Evolutionary conservation across 2,113 vertebrate genomes (phyloP), one percentile per base, ranked within the genome.

Genomic region (Donacobius atricapilla): DNA sequence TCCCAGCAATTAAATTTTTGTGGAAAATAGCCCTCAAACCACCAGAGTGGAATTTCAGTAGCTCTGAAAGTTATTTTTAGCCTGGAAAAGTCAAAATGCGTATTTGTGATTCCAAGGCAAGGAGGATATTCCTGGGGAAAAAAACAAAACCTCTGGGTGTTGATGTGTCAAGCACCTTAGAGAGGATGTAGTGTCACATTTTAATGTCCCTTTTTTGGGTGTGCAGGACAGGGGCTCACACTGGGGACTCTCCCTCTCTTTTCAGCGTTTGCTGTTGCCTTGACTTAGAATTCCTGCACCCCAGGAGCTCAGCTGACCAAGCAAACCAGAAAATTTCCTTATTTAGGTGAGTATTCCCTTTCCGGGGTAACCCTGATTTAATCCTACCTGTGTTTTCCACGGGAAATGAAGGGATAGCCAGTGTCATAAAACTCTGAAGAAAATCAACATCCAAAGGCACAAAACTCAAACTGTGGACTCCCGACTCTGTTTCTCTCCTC

Each of bases 71-170:
- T 72, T 76, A 6, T 27, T 72, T 79, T 90, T 27, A 44, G n/a
- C 23, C 47, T 68, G 73, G 47, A 66, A 35, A 75, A 31, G 4
- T 30, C 37, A 60, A 89, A 87, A 47, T 12, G 10, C 1, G 4
- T 9, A 1, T 19, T 37, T 79, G 40, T 24, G 60, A 15, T 72
- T 76, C 19, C n/a, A 44, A 65, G 40, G 39, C 35, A 7, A 45
- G 25, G 50, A 56, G 23, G 11, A 14, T 16, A 8, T 28, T 68
- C 64, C 33, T 75, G 84, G 39, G n/a, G n/a, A n/a, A n/a, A n/a
- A n/a, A n/a, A 44, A 70, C 40, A 2, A 16, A 35, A 20, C 8
- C 23, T 42, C 18, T 30, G 0, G 0, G 15, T 65, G 16, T 15
- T 15, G 25, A 18, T 71, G 24, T n/a, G 15, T 13, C 50, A 84